Conservation (phyloP, 30 jellyfish, hydroid and myxozoan genomes). For the Catostylus mosaicus region DNA sequence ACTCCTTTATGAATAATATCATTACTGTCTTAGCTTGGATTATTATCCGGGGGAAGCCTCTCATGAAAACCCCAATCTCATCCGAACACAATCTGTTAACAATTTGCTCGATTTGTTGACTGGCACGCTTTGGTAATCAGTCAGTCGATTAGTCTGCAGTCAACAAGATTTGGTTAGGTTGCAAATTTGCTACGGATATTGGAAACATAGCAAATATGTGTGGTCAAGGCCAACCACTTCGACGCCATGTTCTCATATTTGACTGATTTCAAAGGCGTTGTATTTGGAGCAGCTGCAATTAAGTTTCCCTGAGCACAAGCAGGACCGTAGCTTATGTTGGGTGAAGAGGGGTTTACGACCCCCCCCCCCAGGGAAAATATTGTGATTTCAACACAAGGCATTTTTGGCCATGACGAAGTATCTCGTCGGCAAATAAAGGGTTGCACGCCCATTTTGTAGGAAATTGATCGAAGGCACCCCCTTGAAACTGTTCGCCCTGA, state of each 20-base stretch:
- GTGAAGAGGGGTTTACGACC: too few species aligned
- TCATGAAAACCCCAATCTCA: constrained; percentile 2
- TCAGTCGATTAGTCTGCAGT: constrained; percentile 1
- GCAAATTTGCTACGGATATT: not conserved
- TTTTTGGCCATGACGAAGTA: too few species aligned
- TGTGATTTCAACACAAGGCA: too few species aligned
- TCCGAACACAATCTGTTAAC: not conserved
- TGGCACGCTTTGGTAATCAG: constrained; percentile 4
- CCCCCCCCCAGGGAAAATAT: too few species aligned
- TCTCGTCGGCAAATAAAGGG: too few species aligned
- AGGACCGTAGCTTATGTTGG: too few species aligned
- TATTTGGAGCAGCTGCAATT: not conserved
- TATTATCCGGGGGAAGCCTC: constrained; percentile 9
- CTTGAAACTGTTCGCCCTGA: too few species aligned
- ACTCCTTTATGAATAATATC: constrained; percentile 7
- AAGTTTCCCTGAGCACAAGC: too few species aligned
- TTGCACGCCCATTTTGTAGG: too few species aligned
- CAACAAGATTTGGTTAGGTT: not conserved
- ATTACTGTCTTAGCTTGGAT: not conserved
- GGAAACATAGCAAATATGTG: not conserved
- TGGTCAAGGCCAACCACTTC: not conserved
- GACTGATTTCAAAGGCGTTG: not conserved
- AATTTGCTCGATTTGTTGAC: not conserved
- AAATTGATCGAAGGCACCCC: too few species aligned
- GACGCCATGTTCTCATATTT: not conserved